Evolutionary conservation across 2,888 invertebrate genomes (phyloP), one percentile per base, ranked within the genome.

Genomic region (Acleris literana): DNA sequence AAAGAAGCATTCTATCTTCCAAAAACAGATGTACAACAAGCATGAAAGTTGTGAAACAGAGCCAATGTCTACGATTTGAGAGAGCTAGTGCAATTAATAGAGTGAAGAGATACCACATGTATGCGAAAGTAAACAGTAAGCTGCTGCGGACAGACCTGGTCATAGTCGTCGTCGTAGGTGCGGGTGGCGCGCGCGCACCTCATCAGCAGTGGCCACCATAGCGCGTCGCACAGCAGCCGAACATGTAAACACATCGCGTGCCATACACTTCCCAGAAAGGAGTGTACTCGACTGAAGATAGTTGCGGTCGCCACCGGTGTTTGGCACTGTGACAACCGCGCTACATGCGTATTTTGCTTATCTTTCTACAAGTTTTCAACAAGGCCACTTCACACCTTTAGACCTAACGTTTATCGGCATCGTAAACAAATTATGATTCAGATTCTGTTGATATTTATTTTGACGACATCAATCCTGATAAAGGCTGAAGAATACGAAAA

Each of bases 261-360:
- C 90, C 90, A 90, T 88, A 90, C 91, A 90, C 91, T 87, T 87
- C 90, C 86, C 87, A 78, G 92, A 88, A 89, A 88, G 87, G 89
- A 85, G 82, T 88, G 80, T 88, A 87, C 88, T 86, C 86, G 84
- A 91, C 92, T 92, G 91, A 91, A 89, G 82, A 86, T 86, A 87
- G 86, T 80, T 80, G 86, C 88, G 86, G 80, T 81, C 87, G 88
- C 84, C 83, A 74, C 82, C 79, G 80, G 70, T 81, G 80, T 85
- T 91, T 92, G 92, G 92, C 92, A 89, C 86, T 72, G 79, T 90
- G 91, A 87, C 92, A 92, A 88, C 81, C 82, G 81, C 71, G 72
- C 75, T 60, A 83, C 79, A 76, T 81, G 85, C 74, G 76, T 79
- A 79, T 69, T 74, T 68, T 71, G 75, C 82, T 86, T 89, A 90